Percentiles rank a stretch among this genome's conserved stretches.
Evolutionary conservation across 2,113 vertebrate genomes (phyloP).

Genomic region (Manacus vitellinus): DNA sequence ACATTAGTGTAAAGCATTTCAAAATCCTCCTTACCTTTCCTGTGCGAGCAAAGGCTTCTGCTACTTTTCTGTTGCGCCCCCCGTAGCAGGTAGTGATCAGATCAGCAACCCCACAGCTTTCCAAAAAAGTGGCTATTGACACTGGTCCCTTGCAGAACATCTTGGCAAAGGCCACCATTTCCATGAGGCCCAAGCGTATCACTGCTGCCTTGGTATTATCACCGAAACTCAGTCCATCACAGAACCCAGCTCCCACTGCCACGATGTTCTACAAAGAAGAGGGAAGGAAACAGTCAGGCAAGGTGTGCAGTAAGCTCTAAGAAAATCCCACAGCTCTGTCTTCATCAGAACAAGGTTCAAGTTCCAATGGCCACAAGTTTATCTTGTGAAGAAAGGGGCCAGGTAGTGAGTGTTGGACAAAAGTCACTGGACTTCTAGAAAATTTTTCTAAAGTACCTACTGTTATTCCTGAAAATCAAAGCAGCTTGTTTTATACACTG

Average conservation of each 20-base stretch:
- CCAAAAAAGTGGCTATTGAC: conserved; percentile 80
- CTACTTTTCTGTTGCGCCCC: conserved; percentile 85
- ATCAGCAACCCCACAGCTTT: conserved; percentile 88
- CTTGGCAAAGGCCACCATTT: conserved; percentile 87
- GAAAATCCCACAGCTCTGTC: not conserved
- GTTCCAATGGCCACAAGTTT: not conserved
- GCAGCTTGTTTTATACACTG: not conserved
- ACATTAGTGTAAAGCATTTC: not conserved
- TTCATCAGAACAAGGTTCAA: not conserved
- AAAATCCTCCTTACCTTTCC: conserved; percentile 76
- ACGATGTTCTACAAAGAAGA: conserved; percentile 80
- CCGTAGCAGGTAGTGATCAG: conserved; percentile 90
- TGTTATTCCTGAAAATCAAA: not conserved
- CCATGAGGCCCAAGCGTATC: conserved; percentile 89
- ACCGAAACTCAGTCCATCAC: conserved; percentile 81
- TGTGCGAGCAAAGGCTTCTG: conserved; percentile 82
- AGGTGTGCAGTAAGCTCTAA: not conserved
- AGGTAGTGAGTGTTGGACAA: not conserved
- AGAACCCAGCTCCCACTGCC: conserved; percentile 86
- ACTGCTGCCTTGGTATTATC: conserved; percentile 91
- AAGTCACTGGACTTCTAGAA: not conserved
- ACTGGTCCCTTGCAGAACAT: conserved; percentile 81
- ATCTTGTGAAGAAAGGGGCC: not conserved
- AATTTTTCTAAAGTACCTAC: not conserved
- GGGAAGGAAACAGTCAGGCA: not conserved